Evolutionary conservation across 2,888 invertebrate genomes (phyloP), one percentile per base, ranked within the genome.

Genomic region (Tridacna gigas): DNA sequence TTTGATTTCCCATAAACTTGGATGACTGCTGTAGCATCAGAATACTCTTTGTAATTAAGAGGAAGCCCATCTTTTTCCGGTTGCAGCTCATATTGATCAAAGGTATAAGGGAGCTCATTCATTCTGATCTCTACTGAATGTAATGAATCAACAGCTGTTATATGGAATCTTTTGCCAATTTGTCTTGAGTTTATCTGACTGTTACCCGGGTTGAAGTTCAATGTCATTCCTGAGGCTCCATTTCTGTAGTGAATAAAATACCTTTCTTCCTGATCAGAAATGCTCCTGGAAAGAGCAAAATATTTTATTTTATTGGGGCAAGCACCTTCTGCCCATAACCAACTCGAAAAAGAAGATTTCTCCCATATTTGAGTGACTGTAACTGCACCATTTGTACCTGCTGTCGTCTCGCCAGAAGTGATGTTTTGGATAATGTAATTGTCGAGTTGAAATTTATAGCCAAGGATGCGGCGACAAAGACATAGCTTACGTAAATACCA

Each of bases 291-390:
- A 26, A 71, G 45, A 0, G 56, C 45, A 15, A 25, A 77, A 13
- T 60, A 81, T 22, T 89, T 84, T 25, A 82, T 77, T 0, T 71
- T 25, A 22, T 61, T 74, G 9, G 13, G 22, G 1, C 80, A 66
- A 12, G 90, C 77, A 11, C 91, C 93, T 74, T 93, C 88, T 2
- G 90, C 80, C 93, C 92, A 93, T 9, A 92, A 86, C 93, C 93
- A 93, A 11, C 87, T 87, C n/a, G 84, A 74, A 0, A 92, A 92
- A 79, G 92, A 93, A 3, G 92, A 90, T n/a, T 87, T 75, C 0
- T 92, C 92, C 93, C 92, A 93, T 84, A 92, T 92, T 80, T 92
- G 92, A 86, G 92, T 92, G 83, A 91, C 80, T 78, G 92, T 92
- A 11, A 89, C 90, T 12, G 82, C 79, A 13, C 90, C 91, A 61